Evolutionary conservation across 2,113 vertebrate species (phyloP).

Genomic region (Columba janthina): DNA sequence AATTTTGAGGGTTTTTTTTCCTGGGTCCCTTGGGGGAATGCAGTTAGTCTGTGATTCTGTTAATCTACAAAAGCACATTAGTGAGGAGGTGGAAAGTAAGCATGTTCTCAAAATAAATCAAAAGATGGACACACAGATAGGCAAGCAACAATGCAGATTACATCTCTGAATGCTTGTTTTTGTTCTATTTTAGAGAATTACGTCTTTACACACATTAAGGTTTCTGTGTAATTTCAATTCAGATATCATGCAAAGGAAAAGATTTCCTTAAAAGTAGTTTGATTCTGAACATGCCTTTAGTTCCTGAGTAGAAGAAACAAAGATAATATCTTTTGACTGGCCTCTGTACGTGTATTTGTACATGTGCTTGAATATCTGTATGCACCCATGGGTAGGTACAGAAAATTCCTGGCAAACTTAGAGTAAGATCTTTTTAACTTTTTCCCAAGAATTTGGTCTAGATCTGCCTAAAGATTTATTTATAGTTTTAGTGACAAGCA

Average conservation of each 20-base stretch:
- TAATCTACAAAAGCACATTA: neutral
- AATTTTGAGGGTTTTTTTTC: neutral
- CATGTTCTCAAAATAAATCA: neutral
- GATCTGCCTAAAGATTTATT: neutral
- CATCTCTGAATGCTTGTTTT: neutral
- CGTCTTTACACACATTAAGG: neutral
- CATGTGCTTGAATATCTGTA: neutral
- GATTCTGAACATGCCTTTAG: neutral
- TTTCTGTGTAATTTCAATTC: neutral
- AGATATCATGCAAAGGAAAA: neutral
- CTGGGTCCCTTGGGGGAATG: neutral
- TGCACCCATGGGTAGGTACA: neutral
- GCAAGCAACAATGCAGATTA: neutral
- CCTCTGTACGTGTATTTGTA: neutral
- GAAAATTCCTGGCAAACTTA: neutral
- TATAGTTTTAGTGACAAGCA: neutral
- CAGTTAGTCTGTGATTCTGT: neutral
- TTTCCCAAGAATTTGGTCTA: neutral
- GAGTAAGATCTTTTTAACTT: neutral
- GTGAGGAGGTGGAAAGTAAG: neutral
- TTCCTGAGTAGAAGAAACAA: neutral
- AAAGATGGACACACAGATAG: neutral
- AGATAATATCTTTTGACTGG: neutral
- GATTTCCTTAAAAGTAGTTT: neutral
- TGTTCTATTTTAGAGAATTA: neutral